Conservation (phyloP, 2,797 vertebrate genomes). For the Glyptemys insculpta region DNA sequence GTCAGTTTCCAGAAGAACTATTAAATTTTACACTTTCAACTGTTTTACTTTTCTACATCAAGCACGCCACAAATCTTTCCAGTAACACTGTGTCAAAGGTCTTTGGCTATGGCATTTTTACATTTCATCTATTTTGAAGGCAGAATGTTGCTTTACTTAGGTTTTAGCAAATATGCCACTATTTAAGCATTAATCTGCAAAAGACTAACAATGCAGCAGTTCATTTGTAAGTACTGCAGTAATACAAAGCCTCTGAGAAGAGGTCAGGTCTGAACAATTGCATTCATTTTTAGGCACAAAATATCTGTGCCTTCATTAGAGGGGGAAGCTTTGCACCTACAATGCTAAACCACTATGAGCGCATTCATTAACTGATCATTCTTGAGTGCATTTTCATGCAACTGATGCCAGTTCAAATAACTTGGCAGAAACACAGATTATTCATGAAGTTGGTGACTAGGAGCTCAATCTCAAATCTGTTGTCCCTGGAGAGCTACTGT, state of each 20-base stretch:
- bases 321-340: accelerated
- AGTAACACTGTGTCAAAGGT: neutral
- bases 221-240: neutral
- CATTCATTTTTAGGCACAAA: neutral
- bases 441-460: neutral
- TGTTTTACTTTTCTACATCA: neutral
- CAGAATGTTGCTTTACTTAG: neutral
- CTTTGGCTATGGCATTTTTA: neutral
- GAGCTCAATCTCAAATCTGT: neutral
- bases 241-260: neutral
- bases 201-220: accelerated
- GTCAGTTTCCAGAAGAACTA: neutral
- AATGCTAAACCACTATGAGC: neutral
- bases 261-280: neutral
- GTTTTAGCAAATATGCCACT: neutral
- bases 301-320: accelerated
- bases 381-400: neutral
- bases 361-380: conserved; percentile 15
- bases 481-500: neutral
- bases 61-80: neutral
- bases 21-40: neutral
- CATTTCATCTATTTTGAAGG: neutral
- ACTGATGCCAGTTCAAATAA: neutral
- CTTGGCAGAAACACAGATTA: conserved; percentile 3
- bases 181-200: conserved; percentile 5